Base-by-base conservation (phyloP, 2,797 vertebrate species). In the Mormyrus proboscirostris region DNA sequence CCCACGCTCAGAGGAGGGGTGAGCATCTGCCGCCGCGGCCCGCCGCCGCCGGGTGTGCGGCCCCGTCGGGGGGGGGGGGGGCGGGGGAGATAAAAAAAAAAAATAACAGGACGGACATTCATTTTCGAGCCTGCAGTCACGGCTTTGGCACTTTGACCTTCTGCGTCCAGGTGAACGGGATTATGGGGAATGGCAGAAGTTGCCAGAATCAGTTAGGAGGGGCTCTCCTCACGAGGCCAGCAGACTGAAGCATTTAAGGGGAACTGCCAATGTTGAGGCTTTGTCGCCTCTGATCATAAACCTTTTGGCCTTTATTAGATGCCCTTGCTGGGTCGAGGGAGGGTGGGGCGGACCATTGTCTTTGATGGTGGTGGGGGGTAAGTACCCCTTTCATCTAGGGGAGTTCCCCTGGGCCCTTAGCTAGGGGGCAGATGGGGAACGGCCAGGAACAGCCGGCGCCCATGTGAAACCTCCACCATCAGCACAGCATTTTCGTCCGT, bases 201-300 rank as follows among this genome's bases (percentile, higher is more conserved):
- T 87, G 73, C 41, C 49, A 88, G 62, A 47, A 76, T 55, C 51
- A 76, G 44, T 49, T 55, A 86, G 8, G 53, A 55, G 73, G 62
- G 44, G 49, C 29, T 57, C 25, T 19, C 49, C 84, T 91, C 88
- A 89, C 89, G 38, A 87, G 88, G 82, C 88, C 65, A 57, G 88
- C 88, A 90, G 76, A 88, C 51, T 91, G 90, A 47, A 90, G 87
- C 53, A 38, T 89, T 91, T 91, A 89, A 69, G 55, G 49, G 19
- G 79, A 83, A 79, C 88, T 88, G 57, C 88, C 88, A 91, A 55
- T 57, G 89, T 88, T 55, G 14, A 89, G 89, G 59, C 89, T 87
- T 89, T 88, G 33, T 87, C 62, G 44, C 22, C 89, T 89, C 88
- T 89, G n/a, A 90, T 90, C 84, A 90, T 89, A 86, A 88, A 90